Conservation (phyloP, 2,797 vertebrate species). For the Tenualosa thibaudeaui region DNA sequence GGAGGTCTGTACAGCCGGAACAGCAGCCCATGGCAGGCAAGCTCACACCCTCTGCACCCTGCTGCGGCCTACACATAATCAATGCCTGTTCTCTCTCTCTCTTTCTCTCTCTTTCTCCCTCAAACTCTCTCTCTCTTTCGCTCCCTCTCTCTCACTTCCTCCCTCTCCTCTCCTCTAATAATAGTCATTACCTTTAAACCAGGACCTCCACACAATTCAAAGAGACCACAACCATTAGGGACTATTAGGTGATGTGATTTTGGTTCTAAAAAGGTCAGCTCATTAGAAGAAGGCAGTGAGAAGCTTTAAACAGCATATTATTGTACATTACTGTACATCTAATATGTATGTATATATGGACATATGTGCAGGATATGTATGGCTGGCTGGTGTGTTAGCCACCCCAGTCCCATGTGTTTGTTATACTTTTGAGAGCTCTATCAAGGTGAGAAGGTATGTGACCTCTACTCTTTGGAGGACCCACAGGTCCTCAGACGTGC, state of each 20-base stretch:
- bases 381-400: background rate
- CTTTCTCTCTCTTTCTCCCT: background rate
- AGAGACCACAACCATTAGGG: constrained; percentile 2
- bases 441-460: constrained; percentile 21
- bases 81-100: background rate
- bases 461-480: background rate
- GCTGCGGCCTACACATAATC: constrained; percentile 23
- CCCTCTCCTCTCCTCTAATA: background rate
- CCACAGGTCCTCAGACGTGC: background rate
- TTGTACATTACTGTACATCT: background rate
- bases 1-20: background rate
- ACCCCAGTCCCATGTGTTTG: background rate
- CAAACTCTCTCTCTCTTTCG: background rate
- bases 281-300: background rate
- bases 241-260: background rate
- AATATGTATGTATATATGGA: background rate
- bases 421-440: background rate
- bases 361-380: background rate
- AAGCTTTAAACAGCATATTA: background rate
- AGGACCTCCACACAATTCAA: background rate
- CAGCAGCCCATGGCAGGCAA: background rate
- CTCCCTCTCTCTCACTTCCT: background rate
- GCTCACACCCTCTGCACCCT: background rate
- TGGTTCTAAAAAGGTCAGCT: background rate
- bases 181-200: constrained; percentile 19